phyloP scores from a whole-genome alignment of 2,888 invertebrate species.

The Aspidapion aeneum region DNA sequence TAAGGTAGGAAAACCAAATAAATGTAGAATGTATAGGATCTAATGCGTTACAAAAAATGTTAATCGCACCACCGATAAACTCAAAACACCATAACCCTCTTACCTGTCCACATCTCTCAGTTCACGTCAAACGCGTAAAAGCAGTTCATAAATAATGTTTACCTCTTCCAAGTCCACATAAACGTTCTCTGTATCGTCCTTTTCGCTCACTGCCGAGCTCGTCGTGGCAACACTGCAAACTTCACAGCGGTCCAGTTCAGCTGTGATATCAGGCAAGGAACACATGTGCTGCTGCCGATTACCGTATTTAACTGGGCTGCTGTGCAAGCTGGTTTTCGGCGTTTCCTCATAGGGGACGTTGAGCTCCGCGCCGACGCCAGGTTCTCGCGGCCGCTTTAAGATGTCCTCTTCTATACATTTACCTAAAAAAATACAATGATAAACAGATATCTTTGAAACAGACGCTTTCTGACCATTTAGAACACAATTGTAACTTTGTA shows the following conservation, averaged over 20 bases:
- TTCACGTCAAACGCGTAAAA: not conserved
- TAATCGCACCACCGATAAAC: too few relatives aligned
- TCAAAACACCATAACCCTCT: too few relatives aligned
- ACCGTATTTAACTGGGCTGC: not conserved
- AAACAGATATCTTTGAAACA: not conserved
- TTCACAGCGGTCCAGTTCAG: slow-evolving; percentile 58
- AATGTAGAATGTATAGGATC: too few relatives aligned
- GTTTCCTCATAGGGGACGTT: slow-evolving; percentile 42
- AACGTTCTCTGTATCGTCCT: slow-evolving; percentile 44
- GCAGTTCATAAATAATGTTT: slow-evolving; percentile 3
- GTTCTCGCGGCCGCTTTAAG: slow-evolving; percentile 56
- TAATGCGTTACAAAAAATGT: too few relatives aligned
- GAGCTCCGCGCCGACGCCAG: slow-evolving; percentile 63
- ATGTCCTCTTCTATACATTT: slow-evolving; percentile 44
- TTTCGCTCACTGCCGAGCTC: slow-evolving; percentile 52
- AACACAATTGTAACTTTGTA: too few relatives aligned
- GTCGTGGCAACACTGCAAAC: slow-evolving; percentile 52
- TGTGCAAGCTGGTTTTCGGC: slow-evolving; percentile 18
- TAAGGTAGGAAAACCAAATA: too few relatives aligned
- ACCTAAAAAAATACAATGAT: slow-evolving; percentile 22
- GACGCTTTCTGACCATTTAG: too few relatives aligned
- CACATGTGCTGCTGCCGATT: slow-evolving; percentile 26
- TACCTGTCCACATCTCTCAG: not conserved
- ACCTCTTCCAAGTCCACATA: slow-evolving; percentile 57
- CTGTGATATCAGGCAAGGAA: slow-evolving; percentile 51